phyloP scores from a whole-genome alignment of 2,113 vertebrate genomes.

The Balaeniceps rex region DNA sequence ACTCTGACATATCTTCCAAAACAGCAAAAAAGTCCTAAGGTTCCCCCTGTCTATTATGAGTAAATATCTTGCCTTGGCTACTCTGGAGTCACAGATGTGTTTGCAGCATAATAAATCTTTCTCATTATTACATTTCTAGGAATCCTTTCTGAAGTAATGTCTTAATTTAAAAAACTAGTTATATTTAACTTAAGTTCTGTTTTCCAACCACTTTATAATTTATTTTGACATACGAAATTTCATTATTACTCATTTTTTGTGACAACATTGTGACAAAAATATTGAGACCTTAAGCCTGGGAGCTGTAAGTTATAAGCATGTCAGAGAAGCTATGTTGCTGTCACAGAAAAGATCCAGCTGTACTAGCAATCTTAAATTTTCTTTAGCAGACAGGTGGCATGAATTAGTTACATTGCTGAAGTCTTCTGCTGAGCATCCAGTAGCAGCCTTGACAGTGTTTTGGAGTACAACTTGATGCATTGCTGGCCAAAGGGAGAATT shows the following conservation, averaged over 20 bases:
- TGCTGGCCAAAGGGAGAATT: background rate
- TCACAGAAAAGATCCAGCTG: background rate
- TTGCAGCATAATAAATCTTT: background rate
- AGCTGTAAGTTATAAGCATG: background rate
- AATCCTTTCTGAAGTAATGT: background rate
- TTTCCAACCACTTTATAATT: background rate
- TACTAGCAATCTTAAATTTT: background rate
- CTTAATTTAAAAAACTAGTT: background rate
- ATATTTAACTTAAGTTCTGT: background rate
- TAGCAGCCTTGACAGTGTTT: conserved; percentile 27
- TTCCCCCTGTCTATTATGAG: background rate
- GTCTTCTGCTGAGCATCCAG: conserved; percentile 9
- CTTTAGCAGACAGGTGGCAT: background rate
- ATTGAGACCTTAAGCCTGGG: background rate
- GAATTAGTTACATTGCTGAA: background rate
- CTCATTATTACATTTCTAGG: background rate
- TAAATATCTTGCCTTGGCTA: background rate
- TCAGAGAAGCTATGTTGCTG: background rate
- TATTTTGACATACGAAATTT: background rate
- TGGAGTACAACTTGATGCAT: background rate
- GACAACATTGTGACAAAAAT: background rate
- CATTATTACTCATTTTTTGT: background rate
- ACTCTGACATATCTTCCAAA: background rate
- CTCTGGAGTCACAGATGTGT: background rate
- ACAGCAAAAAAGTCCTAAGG: background rate